These are phyloP conservation scores for Eumerus sabulonum DNA, from an alignment of 2,888 invertebrate species.

Conservation along the genomic window DNA sequence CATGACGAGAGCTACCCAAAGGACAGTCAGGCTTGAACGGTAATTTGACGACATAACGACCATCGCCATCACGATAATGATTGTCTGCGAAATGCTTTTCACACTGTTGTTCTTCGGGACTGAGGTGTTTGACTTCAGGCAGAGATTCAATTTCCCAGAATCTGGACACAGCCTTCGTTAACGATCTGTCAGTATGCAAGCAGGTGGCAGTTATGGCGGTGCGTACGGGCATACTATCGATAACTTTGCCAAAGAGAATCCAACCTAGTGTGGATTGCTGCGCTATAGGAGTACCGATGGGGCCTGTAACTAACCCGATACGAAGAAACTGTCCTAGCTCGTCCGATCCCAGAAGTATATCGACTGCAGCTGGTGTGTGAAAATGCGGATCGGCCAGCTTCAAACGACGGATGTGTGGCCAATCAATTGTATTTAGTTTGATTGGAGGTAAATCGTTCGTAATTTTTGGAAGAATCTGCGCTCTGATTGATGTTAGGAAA, in stretches of 20 bases:
- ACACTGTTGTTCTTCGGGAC: slow-evolving; percentile 41
- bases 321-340: too few relatives aligned
- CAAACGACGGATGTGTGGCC: too few relatives aligned
- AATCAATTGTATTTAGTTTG: too few relatives aligned
- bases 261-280: slow-evolving; percentile 49
- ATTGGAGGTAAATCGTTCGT: too few relatives aligned
- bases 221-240: neutral
- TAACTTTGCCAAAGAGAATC: slow-evolving; percentile 32
- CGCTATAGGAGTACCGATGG: too few relatives aligned
- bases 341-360: too few relatives aligned
- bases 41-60: slow-evolving; percentile 50
- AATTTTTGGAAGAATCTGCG: too few relatives aligned
- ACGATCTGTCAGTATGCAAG: neutral
- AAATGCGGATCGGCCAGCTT: too few relatives aligned
- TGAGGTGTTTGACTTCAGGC: slow-evolving; percentile 27
- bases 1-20: slow-evolving; percentile 32
- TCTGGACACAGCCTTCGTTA: slow-evolving; percentile 32
- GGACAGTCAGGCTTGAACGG: slow-evolving; percentile 16
- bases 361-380: too few relatives aligned
- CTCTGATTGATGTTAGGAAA: too few relatives aligned
- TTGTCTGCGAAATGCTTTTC: slow-evolving; percentile 35
- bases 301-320: too few relatives aligned
- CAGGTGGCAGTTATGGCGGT: neutral
- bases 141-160: slow-evolving; percentile 58
- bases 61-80: slow-evolving; percentile 23